phyloP scores from a whole-genome alignment of 2,888 invertebrate genomes.

The Eupithecia tripunctaria region DNA sequence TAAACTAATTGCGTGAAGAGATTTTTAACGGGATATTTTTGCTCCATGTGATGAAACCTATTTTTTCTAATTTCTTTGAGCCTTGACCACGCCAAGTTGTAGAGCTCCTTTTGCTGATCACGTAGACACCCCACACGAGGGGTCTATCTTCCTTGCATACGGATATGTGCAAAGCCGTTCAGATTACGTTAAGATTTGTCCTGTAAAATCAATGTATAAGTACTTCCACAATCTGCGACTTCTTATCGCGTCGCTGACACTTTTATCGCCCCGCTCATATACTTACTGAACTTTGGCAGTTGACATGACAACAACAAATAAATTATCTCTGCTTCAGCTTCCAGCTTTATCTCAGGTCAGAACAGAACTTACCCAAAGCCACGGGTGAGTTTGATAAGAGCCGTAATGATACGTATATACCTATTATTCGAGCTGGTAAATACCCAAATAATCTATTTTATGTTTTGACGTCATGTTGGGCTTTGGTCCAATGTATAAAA shows the following conservation, averaged over 20 bases:
- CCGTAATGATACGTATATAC: no score
- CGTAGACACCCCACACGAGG: neutral
- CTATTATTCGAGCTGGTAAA: neutral
- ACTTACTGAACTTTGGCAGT: no score
- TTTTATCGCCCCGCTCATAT: no score
- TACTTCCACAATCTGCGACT: no score
- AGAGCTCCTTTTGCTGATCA: neutral
- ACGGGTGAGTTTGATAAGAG: neutral
- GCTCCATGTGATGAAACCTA: neutral
- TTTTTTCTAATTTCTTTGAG: neutral
- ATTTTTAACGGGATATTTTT: no score
- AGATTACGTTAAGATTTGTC: no score
- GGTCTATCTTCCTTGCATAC: neutral
- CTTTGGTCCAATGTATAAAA: neutral
- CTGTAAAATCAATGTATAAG: neutral
- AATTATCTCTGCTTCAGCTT: neutral
- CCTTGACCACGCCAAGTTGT: no score
- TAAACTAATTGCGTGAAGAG: no score
- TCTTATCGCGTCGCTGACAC: no score
- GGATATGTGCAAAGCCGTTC: neutral
- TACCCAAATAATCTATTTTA: neutral
- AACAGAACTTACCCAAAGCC: no score
- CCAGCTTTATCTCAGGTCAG: no score
- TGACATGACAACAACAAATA: neutral
- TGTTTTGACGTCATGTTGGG: neutral